Base-by-base conservation (phyloP, 37 sponge, comb jelly and placozoan genomes). In the Dysidea cf. avara region DNA sequence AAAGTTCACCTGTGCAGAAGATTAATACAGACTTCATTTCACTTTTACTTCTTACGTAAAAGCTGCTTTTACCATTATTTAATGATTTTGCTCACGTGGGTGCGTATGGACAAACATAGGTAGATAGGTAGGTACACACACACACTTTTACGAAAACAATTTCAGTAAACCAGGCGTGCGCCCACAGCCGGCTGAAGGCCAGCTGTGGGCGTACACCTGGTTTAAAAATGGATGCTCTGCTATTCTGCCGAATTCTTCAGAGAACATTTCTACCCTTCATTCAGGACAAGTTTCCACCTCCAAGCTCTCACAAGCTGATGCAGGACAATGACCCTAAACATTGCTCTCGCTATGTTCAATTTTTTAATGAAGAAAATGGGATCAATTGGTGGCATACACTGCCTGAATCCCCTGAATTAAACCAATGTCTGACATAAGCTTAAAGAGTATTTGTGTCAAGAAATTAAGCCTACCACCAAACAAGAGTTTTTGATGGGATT, bases 321-420 rank as follows among this genome's bases (percentile, higher is more conserved):
- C 31, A 50, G 53, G 53, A 69, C 53, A 69, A 69, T 33, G 53
- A 69, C 24, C 69, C 69, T 11, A 69, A 69, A 49, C 53, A 69
- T 33, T 30, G 33, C 29, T 69, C 69, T 13, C 12, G 28, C 18
- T 28, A 21, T 47, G 69, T 54, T 2, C 39, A 39, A 66, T 53
- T 17, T 12, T 69, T 69, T 26, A 18, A 64, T 53, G 55, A 26
- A 12, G 24, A 50, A 7, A 51, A 76, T 33, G 17, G 30, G 7
- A 53, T 76, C 5, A 74, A 61, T 50, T 74, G 75, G 75, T 74
- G 75, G 75, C 39, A 61, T 6, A 74, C 75, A 16, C 77, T 66
- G 0, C 40, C 77, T 2, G 79, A 67, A 68, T 54, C 47, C 51
- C 79, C 79, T 12, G 70, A 79, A 16, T 7, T 56, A 1, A 79